Percentiles rank a stretch among this genome's conserved stretches.
phyloP scores from a whole-genome alignment of 2,888 invertebrate genomes.

The Cordylochernes scorpioides region DNA sequence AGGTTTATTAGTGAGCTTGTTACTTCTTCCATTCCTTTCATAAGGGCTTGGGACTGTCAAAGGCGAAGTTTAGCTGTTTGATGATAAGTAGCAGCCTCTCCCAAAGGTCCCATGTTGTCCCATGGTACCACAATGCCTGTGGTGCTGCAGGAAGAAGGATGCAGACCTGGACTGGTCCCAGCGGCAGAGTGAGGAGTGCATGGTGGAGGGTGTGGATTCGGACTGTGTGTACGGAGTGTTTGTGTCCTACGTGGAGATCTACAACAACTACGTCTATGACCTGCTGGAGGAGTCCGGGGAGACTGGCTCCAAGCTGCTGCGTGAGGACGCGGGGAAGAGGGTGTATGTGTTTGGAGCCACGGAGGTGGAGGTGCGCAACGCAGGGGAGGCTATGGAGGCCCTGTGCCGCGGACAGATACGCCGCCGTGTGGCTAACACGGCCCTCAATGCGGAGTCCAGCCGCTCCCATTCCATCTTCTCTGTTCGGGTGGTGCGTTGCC shows the following conservation, averaged over 20 bases:
- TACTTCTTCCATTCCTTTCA: too few species aligned
- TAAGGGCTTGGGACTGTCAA: too few species aligned
- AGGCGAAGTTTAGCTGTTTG: too few species aligned
- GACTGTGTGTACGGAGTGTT: conserved; percentile 70
- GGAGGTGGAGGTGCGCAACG: conserved; percentile 74
- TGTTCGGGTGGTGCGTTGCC: conserved; percentile 58
- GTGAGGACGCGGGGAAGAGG: conserved; percentile 56
- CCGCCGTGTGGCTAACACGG: conserved; percentile 72
- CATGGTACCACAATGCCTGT: background rate
- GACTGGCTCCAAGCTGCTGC: conserved; percentile 56
- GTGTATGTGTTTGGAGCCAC: conserved; percentile 83
- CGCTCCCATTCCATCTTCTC: conserved; percentile 90
- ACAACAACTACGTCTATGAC: conserved; percentile 88
- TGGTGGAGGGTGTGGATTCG: conserved; percentile 38
- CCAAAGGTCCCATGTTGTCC: too few species aligned
- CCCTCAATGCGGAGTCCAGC: conserved; percentile 77
- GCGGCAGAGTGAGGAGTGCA: conserved; percentile 24
- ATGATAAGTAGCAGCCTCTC: too few species aligned
- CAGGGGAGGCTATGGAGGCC: conserved; percentile 77
- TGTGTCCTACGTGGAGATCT: conserved; percentile 80
- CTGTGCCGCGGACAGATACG: conserved; percentile 52
- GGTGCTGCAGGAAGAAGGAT: conserved; percentile 3
- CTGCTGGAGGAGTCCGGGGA: conserved; percentile 53
- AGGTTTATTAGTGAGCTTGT: too few species aligned
- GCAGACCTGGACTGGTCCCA: conserved; percentile 10